phyloP scores from a whole-genome alignment of 1,140 invertebrate species.

The Latrodectus geometricus region DNA sequence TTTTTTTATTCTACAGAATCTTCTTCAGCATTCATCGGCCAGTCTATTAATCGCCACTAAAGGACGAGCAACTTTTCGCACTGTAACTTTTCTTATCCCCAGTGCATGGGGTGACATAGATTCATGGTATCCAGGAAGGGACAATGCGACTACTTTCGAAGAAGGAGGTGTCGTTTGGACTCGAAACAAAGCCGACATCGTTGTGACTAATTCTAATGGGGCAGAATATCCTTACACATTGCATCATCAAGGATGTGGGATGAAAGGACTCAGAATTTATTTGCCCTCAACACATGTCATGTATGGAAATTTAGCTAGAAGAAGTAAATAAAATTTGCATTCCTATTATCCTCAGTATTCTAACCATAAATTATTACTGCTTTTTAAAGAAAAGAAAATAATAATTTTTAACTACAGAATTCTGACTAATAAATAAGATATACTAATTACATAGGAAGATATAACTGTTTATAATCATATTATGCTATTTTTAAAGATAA shows the following conservation, averaged over 20 bases:
- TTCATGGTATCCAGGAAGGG: background rate
- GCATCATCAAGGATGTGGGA: constrained; percentile 22
- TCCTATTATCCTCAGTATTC: background rate
- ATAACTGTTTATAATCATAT: too few relatives aligned
- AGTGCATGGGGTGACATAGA: background rate
- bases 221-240: constrained; percentile 20
- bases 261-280: constrained; percentile 6
- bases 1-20: background rate
- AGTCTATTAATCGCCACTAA: constrained; percentile 6
- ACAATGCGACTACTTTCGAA: background rate
- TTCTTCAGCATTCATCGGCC: constrained; percentile 11
- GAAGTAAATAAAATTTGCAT: background rate
- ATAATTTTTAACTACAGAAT: background rate
- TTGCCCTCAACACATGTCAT: background rate
- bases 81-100: constrained; percentile 14
- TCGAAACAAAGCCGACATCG: background rate
- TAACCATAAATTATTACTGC: too few relatives aligned
- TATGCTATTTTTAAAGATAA: too few relatives aligned
- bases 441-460: background rate
- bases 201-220: background rate
- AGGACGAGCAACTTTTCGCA: constrained; percentile 22
- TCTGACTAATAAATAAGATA: background rate
- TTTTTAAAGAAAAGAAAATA: background rate
- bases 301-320: background rate
- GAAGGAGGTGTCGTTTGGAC: background rate